Percentiles rank a stretch among this genome's conserved stretches.
These are phyloP conservation scores for Oreortyx pictus DNA, from an alignment of 2,797 vertebrate species.

Conservation along the genomic window DNA sequence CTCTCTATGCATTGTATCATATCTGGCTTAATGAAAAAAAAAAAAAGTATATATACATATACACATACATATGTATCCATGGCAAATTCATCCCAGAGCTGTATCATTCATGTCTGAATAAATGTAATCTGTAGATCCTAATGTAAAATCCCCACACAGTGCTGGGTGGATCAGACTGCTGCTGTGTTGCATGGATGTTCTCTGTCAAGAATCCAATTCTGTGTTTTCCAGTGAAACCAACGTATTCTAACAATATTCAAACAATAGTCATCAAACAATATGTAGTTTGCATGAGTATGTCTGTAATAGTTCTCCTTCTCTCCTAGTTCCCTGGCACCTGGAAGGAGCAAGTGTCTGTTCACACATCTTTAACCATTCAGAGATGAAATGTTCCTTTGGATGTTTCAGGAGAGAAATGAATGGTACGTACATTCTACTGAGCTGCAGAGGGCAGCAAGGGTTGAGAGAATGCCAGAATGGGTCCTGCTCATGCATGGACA, in stretches of 20 bases:
- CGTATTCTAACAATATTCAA: neutral
- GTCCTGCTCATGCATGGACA: rapidly evolving
- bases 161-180: neutral
- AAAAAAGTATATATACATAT: rapidly evolving
- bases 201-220: neutral
- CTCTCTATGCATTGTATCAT: neutral
- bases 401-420: neutral
- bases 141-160: rapidly evolving
- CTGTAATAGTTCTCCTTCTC: neutral
- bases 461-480: neutral
- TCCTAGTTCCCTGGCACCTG: neutral
- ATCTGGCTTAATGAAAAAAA: neutral
- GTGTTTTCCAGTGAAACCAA: neutral
- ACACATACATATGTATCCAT: rapidly evolving
- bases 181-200: neutral
- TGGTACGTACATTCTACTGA: neutral
- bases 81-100: neutral
- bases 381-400: neutral
- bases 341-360: rapidly evolving
- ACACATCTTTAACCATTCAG: neutral
- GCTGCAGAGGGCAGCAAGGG: neutral
- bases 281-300: neutral
- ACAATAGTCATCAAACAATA: neutral
- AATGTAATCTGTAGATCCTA: neutral
- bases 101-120: neutral